A percentile compares a stretch with the other conserved stretches of the same genome.
Evolutionary conservation across 2,113 vertebrate genomes (phyloP).

Genomic region (Mastomys coucha): DNA sequence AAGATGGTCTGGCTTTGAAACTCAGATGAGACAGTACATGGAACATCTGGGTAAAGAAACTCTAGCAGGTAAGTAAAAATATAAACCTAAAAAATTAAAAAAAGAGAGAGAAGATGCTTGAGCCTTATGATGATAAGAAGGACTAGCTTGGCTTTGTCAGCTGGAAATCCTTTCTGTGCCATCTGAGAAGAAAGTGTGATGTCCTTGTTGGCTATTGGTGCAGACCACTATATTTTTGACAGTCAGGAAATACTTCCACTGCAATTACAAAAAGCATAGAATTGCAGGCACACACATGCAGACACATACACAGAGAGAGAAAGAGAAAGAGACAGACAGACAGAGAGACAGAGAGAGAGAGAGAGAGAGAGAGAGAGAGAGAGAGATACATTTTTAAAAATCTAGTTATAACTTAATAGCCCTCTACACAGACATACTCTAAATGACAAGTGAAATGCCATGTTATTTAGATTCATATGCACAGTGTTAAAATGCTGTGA

Average conservation of each 20-base stretch:
- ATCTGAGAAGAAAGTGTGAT: background rate
- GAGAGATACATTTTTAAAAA: background rate
- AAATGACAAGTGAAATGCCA: constrained; percentile 71
- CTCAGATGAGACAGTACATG: too few species aligned
- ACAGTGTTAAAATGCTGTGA: constrained; percentile 80
- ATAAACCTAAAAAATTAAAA: background rate
- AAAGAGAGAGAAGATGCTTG: background rate
- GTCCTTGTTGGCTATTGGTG: background rate
- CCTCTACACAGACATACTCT: constrained; percentile 43
- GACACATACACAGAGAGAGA: too few species aligned
- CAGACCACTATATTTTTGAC: background rate
- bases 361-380: too few species aligned
- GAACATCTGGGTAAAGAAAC: constrained; percentile 1
- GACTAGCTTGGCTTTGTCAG: background rate
- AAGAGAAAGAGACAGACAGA: background rate
- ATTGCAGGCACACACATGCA: too few species aligned
- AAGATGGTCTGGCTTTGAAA: background rate
- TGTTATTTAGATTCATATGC: constrained; percentile 75
- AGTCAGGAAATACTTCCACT: background rate
- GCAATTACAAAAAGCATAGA: background rate
- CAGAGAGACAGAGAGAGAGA: too few species aligned
- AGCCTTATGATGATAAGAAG: background rate
- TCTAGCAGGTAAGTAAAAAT: background rate
- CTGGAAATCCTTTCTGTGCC: background rate
- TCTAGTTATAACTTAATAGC: background rate